Evolutionary conservation across 2,888 invertebrate species (phyloP).

Genomic region (Ophioninae sp.): DNA sequence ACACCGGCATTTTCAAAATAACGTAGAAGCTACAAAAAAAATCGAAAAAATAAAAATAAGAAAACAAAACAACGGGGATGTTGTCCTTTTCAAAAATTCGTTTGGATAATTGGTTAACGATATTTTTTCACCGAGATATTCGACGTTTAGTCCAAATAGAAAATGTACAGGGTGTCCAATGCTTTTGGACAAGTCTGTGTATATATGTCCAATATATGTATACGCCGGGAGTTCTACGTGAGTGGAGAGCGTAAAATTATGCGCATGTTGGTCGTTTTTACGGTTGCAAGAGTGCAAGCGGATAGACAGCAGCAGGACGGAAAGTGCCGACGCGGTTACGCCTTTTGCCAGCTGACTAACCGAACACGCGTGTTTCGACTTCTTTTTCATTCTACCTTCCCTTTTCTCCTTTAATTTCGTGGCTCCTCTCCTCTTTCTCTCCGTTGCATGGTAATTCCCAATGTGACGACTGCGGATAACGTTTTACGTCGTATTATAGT

Average conservation of each 20-base stretch:
- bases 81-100: no score
- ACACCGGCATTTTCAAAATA: no score
- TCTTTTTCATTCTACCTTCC: slow-evolving; percentile 8
- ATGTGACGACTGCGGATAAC: slow-evolving; percentile 49
- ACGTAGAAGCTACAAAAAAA: no score
- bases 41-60: no score
- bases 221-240: slow-evolving; percentile 31
- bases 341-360: slow-evolving; percentile 68
- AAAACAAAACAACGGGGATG: no score
- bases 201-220: background rate
- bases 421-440: background rate
- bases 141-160: no score
- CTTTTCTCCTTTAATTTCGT: background rate
- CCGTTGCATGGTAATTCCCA: slow-evolving; percentile 44
- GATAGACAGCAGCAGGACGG: slow-evolving; percentile 57
- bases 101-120: no score
- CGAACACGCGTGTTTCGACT: slow-evolving; percentile 54
- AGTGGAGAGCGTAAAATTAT: slow-evolving; percentile 65
- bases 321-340: slow-evolving; percentile 61
- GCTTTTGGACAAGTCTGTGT: background rate
- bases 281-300: slow-evolving; percentile 54
- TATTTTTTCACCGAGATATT: no score
- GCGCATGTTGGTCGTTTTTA: slow-evolving; percentile 56
- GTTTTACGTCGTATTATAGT: slow-evolving; percentile 39
- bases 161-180: no score